Conservation (phyloP, 2,797 vertebrate genomes). For the Urocyon cinereoargenteus region DNA sequence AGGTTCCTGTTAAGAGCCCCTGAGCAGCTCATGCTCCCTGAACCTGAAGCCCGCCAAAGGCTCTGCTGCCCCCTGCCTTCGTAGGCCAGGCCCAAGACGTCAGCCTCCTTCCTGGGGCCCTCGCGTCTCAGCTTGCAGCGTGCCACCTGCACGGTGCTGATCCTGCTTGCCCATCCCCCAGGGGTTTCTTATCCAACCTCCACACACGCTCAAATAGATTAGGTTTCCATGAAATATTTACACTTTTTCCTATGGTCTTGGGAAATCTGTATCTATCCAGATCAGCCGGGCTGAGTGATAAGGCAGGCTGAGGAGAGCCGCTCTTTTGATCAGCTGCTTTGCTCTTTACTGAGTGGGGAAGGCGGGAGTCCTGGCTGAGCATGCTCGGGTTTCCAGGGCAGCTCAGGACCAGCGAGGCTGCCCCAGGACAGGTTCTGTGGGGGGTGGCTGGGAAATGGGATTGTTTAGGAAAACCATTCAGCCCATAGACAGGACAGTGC, state of each 20-base stretch:
- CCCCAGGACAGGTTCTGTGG: neutral
- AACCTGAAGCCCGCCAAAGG: neutral
- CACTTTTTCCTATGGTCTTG: constrained; percentile 1
- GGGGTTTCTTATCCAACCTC: neutral
- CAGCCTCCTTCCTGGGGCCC: neutral
- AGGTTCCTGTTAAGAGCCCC: neutral
- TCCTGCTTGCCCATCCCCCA: neutral
- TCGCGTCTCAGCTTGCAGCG: neutral
- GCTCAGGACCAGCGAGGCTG: neutral
- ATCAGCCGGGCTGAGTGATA: neutral
- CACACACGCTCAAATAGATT: neutral
- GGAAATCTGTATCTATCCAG: neutral
- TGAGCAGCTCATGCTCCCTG: neutral
- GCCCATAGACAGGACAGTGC: neutral
- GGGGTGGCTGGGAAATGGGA: neutral
- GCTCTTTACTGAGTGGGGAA: neutral
- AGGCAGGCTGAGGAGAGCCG: neutral
- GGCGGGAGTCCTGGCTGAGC: neutral
- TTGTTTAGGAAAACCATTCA: neutral
- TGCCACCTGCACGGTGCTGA: neutral
- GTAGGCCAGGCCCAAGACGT: neutral
- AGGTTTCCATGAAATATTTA: constrained; percentile 57
- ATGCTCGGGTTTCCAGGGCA: neutral
- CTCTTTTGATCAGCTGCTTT: neutral
- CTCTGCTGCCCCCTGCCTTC: neutral